Evolutionary conservation across 1,140 invertebrate species (phyloP).

Genomic region (Philopotamus ludificatus): DNA sequence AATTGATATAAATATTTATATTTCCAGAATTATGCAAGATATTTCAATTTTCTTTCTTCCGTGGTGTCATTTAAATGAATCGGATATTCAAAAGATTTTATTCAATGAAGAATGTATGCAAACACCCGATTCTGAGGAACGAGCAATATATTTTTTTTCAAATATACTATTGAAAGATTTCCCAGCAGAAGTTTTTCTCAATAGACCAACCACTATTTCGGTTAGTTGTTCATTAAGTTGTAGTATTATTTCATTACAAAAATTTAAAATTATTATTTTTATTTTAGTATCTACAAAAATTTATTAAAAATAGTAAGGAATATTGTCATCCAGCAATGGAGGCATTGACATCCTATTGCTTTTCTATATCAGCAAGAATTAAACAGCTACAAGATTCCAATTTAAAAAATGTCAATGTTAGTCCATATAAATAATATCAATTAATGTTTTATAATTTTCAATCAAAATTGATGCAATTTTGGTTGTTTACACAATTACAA

Average conservation of each 20-base stretch:
- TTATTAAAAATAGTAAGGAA: constrained; percentile 13
- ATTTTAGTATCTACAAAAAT: constrained; percentile 25
- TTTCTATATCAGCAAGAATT: constrained; percentile 27
- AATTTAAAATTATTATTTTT: constrained; percentile 4
- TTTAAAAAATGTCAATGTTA: constrained; percentile 29
- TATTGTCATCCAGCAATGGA: constrained; percentile 25
- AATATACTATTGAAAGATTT: constrained; percentile 69
- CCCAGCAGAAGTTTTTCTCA: constrained; percentile 68
- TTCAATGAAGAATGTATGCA: constrained; percentile 58
- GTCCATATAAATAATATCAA: too few species aligned
- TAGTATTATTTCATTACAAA: too few species aligned
- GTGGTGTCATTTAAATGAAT: constrained; percentile 57
- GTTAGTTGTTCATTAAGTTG: too few species aligned
- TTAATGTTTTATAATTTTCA: not conserved
- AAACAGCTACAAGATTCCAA: constrained; percentile 27
- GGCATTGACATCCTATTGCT: constrained; percentile 21
- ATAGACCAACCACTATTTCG: constrained; percentile 61
- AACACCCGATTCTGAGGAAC: constrained; percentile 50
- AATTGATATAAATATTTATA: not conserved
- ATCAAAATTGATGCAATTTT: not conserved
- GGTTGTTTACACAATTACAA: not conserved
- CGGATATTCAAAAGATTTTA: constrained; percentile 57
- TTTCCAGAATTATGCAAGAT: constrained; percentile 46
- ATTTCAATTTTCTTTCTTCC: constrained; percentile 58
- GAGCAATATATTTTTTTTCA: constrained; percentile 63